Base-by-base conservation (phyloP, 2,888 invertebrate genomes). In the Orchestes rusci region DNA sequence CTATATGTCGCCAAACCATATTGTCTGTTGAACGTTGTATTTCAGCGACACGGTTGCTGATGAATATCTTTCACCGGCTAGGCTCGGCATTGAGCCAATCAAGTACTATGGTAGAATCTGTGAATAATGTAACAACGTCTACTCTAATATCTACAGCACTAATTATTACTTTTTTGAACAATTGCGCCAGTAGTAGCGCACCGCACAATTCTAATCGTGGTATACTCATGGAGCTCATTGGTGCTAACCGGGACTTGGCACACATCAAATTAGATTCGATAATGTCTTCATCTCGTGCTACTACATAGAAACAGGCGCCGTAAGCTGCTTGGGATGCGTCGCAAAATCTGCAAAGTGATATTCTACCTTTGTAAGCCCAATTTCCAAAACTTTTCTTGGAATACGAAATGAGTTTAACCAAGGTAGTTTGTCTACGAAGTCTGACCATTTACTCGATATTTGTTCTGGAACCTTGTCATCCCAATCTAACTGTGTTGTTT, bases 221-320 rank as follows among this genome's bases (percentile, higher is more conserved):
- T 18, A 53, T 20, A 7, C 45, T 45, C 10, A 36, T 12, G 3
- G 33, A 16, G 16, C 33, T 33, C 28, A 40, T 16, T 3, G 40
- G 40, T 2, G 55, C 53, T 8, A n/a, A 52, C 16, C 47, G 41
- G 3, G 54, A 51, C 41, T 54, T 53, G 3, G 54, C 42, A 33
- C 47, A 51, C 16, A 53, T 7, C 29, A 55, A 36, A 31, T 39
- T 23, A 12, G 40, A 39, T 15, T 27, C 27, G 7, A 35, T 27
- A 10, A 45, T 3, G 8, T 28, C 20, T 20, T 16, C n/a, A 28
- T 50, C 30, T n/a, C 19, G 8, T 16, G 43, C 35, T 13, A 45
- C 44, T 8, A 48, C 15, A 39, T 54, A 54, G 7, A 53, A 15
- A 27, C 52, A 52, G 3, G 44, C 44, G 2, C 50, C 50, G 32